Evolutionary conservation across 92 coral and sea anemone species (phyloP).

Genomic region (Porites rus): DNA sequence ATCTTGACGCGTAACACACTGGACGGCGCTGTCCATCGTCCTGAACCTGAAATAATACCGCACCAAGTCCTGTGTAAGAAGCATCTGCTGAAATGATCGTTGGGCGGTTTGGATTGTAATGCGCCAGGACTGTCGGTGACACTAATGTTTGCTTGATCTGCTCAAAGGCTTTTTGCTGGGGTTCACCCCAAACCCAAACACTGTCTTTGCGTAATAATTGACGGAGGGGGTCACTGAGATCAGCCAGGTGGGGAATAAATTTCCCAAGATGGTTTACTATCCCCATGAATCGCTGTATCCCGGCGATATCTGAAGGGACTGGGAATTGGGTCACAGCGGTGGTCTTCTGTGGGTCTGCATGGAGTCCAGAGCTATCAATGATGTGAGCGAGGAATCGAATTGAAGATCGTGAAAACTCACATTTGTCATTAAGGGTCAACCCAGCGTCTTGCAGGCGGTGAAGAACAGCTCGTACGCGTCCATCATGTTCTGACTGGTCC

Average conservation of each 20-base stretch:
- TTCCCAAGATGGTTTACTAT: conserved; percentile 60
- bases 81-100: conserved; percentile 68
- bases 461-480: conserved; percentile 41
- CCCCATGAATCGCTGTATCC: conserved; percentile 44
- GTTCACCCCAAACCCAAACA: conserved; percentile 39
- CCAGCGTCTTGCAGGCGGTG: conserved; percentile 42
- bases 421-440: conserved; percentile 64
- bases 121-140: conserved; percentile 40
- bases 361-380: conserved; percentile 58
- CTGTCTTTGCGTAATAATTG: conserved; percentile 27
- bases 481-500: conserved; percentile 31
- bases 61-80: conserved; percentile 56
- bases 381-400: conserved; percentile 69
- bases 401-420: conserved; percentile 47
- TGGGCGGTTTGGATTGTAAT: conserved; percentile 28
- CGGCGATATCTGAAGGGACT: conserved; percentile 25
- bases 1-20: conserved; percentile 61
- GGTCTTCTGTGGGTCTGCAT: conserved; percentile 59
- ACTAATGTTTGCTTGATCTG: conserved; percentile 13
- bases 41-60: conserved; percentile 58
- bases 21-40: conserved; percentile 60
- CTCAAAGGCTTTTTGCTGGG: conserved; percentile 6
- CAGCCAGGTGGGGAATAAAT: conserved; percentile 12
- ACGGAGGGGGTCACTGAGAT: conserved; percentile 39
- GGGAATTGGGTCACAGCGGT: conserved; percentile 47